Base-by-base conservation (phyloP, 2,797 vertebrate species). In the Vespertilio murinus region DNA sequence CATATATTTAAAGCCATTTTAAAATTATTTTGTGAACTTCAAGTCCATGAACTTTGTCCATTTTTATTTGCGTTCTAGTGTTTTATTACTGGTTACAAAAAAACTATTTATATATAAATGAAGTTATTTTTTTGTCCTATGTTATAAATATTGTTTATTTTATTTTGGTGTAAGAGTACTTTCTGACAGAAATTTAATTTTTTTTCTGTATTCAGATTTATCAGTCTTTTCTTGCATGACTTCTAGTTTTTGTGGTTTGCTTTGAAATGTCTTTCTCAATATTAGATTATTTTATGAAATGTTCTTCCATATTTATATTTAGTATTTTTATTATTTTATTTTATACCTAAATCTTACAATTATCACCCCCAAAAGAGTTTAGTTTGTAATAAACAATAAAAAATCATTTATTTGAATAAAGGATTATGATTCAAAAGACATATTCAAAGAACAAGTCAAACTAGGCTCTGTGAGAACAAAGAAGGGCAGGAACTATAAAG, bases 211-310 rank as follows among this genome's bases (percentile, higher is more conserved):
- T 91, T 93, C n/a, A 80, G 70, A 75, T 75, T 30, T 84, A 33
- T 65, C 45, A 77, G 1, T 74, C 4, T 56, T 90, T 93, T 88
- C 28, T 84, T 88, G 20, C 14, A 65, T 91, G 38, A 91, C 28
- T 88, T 30, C 42, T 91, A 56, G n/a, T 18, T 75, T 93, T 79
- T 91, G 2, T 75, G 33, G 73, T 8, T 88, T 91, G 22, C 18
- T 88, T 91, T 56, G n/a, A 91, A 96, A 77, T 28, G 11, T 16
- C 8, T 85, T 88, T 23, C 8, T 81, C 45, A 75, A 56, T 65
- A 64, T 85, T 84, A 83, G 67, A 85, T 81, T 70, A 82, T 81
- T 89, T 89, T 67, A 49, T 85, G 38, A 59, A 81, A 73, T 54
- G 42, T 61, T 69, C 33, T 92, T 16, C 20, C 30, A 86, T 91